Evolutionary conservation across 2,888 invertebrate species (phyloP), one percentile per base, ranked within the genome.

Genomic region (Cabera pusaria): DNA sequence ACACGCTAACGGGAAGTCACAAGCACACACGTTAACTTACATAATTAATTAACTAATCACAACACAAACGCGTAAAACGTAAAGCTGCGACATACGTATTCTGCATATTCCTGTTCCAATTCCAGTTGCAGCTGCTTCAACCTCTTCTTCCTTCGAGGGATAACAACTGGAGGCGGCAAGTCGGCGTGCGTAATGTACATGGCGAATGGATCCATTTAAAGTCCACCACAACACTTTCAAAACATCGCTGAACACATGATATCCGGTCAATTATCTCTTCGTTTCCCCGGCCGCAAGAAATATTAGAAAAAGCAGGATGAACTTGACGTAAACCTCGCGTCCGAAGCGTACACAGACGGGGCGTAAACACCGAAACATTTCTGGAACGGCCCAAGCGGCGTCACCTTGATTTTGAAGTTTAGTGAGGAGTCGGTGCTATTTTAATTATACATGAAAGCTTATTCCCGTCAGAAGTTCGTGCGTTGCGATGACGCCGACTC

Each of bases 321-420:
- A 64, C 54, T 61, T 65, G 67, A 75, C 67, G 72, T 62, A 64
- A 70, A 61, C 56, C 60, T 48, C 61, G 51, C 66, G 64, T 70
- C 66, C 50, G 62, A 57, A 57, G 49, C 63, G 61, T 60, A 62
- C 52, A 59, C 70, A 64, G 66, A 54, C 64, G 55, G 53, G 59
- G 62, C 59, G 73, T 79, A 74, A 78, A 80, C 76, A 73, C 56
- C 45, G 58, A 56, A 69, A 69, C 83, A 78, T 79, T 73, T 77
- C 81, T 74, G 75, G 76, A 86, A 84, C 75, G 82, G 67, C 79
- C 63, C 70, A 76, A 74, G 73, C 71, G 72, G 62, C 77, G 69
- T 87, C 85, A 87, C 88, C 88, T 87, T 87, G 88, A 87, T 87
- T 87, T 88, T 87, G 86, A 88, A 85, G 75, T 64, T 75, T 78